phyloP scores from a whole-genome alignment of 2,888 invertebrate genomes.

The Spilarctia lutea region DNA sequence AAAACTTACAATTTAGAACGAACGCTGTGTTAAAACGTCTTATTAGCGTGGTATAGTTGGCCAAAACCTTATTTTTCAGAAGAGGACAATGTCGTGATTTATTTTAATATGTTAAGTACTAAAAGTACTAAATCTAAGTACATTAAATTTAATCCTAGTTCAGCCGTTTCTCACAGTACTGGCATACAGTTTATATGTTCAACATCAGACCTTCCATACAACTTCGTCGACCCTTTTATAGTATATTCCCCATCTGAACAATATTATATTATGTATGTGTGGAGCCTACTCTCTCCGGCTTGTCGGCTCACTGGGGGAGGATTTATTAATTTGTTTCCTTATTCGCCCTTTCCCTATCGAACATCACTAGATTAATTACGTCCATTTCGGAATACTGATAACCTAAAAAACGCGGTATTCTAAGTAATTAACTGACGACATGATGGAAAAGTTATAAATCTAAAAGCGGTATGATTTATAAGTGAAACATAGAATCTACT shows the following conservation, averaged over 20 bases:
- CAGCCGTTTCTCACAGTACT: neutral
- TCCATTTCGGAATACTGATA: neutral
- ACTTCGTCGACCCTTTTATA: neutral
- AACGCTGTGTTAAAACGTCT: no score
- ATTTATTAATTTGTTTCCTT: neutral
- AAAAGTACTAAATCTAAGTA: neutral
- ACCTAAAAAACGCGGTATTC: neutral
- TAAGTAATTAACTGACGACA: slow-evolving; percentile 12
- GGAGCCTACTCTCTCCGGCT: neutral
- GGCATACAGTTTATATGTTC: neutral
- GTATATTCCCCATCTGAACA: neutral
- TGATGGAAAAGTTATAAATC: slow-evolving; percentile 5
- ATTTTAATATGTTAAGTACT: no score
- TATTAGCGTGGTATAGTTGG: no score
- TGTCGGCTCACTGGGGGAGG: neutral
- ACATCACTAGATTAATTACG: neutral
- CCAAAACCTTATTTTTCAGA: no score
- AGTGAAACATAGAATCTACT: neutral
- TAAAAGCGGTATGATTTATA: slow-evolving; percentile 15
- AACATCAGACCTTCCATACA: neutral
- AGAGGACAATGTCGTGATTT: no score
- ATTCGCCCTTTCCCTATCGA: neutral
- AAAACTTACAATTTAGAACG: no score
- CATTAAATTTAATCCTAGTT: neutral
- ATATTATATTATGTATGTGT: neutral